These are phyloP conservation scores for Merodon equestris DNA, from an alignment of 2,888 invertebrate species.

Conservation along the genomic window DNA sequence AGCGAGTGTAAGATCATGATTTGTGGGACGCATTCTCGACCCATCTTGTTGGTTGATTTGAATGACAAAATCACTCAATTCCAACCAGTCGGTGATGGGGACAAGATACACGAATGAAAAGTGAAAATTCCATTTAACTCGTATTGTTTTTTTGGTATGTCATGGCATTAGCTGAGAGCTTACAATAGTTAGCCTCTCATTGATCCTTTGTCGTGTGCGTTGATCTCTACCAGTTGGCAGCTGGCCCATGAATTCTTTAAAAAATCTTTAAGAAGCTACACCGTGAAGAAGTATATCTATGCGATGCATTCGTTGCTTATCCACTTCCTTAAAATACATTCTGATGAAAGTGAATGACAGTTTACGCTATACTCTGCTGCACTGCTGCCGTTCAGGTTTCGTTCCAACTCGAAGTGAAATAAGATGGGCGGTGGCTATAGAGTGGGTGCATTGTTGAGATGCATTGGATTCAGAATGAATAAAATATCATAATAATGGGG, in stretches of 20 bases:
- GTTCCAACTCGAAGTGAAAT: too few species aligned
- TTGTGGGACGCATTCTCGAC: conserved; percentile 5
- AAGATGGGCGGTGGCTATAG: not conserved
- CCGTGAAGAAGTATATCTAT: too few species aligned
- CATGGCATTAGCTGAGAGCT: conserved; percentile 48
- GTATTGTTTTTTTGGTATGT: not conserved
- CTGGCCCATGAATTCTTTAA: conserved; percentile 56
- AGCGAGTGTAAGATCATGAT: conserved; percentile 44
- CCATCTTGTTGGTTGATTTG: conserved; percentile 1
- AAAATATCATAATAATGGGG: conserved; percentile 43
- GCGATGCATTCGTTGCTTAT: too few species aligned
- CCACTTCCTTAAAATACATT: conserved; percentile 55
- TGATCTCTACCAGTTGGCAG: conserved; percentile 50
- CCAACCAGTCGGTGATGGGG: not conserved
- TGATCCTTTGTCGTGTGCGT: conserved; percentile 46
- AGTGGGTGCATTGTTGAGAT: conserved; percentile 40
- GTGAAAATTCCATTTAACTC: conserved; percentile 50
- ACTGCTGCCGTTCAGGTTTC: too few species aligned
- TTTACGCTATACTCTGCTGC: not conserved
- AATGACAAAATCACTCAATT: conserved; percentile 48
- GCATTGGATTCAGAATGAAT: conserved; percentile 39
- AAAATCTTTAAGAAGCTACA: conserved; percentile 19
- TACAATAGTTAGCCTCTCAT: conserved; percentile 43
- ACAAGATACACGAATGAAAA: conserved; percentile 15
- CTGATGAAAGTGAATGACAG: conserved; percentile 45